Percentiles rank a stretch among this genome's conserved stretches.
Evolutionary conservation across 2,888 invertebrate genomes (phyloP).

Genomic region (Apamea epomidion): DNA sequence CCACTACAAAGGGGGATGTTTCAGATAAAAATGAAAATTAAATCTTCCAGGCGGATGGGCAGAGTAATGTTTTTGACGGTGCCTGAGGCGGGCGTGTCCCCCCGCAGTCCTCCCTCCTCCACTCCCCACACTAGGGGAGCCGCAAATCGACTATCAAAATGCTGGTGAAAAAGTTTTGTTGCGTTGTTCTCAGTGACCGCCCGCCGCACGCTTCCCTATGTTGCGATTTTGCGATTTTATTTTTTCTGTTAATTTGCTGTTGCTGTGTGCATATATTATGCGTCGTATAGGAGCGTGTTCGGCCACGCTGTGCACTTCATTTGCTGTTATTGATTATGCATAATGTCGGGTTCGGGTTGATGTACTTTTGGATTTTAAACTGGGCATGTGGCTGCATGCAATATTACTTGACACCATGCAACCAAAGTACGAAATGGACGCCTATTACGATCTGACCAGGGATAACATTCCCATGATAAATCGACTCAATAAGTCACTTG

Average conservation of each 20-base stretch:
- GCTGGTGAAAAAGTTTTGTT: constrained; percentile 85
- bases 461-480: background rate
- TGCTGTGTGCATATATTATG: constrained; percentile 44
- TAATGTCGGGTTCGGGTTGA: constrained; percentile 21
- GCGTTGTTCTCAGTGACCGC: constrained; percentile 84
- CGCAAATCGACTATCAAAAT: constrained; percentile 90
- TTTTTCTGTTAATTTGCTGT: constrained; percentile 73
- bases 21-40: constrained; percentile 91
- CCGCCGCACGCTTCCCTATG: constrained; percentile 79
- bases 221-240: constrained; percentile 70
- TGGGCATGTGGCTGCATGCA: background rate
- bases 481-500: background rate
- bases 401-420: background rate
- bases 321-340: constrained; percentile 69
- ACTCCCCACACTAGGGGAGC: constrained; percentile 73
- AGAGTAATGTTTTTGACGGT: constrained; percentile 91
- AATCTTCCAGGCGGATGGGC: constrained; percentile 90
- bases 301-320: constrained; percentile 51
- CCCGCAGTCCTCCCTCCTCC: constrained; percentile 58
- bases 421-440: background rate
- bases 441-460: background rate
- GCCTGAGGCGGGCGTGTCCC: constrained; percentile 77
- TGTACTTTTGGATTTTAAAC: constrained; percentile 22
- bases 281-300: constrained; percentile 9
- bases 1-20: constrained; percentile 91